Evolutionary conservation across 1,140 invertebrate genomes (phyloP).

Genomic region (Lasaia peninsularis): DNA sequence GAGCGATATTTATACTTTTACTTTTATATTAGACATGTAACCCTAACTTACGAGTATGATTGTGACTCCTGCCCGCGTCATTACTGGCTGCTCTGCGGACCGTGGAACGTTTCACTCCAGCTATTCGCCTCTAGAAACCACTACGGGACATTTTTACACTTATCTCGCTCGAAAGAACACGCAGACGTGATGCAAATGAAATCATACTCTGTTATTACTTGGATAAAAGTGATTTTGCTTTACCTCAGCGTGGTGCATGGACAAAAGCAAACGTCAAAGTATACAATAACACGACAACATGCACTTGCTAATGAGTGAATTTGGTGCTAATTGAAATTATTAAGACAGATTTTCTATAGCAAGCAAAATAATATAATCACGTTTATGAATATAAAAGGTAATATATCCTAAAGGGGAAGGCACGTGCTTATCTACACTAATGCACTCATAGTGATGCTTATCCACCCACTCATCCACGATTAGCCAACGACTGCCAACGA

Average conservation of each 20-base stretch:
- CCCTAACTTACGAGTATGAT: neutral
- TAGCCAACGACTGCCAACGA: too few relatives aligned
- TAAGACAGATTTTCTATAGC: neutral
- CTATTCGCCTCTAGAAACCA: conserved; percentile 64
- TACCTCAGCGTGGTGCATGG: neutral
- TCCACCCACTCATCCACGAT: too few relatives aligned
- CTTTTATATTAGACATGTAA: neutral
- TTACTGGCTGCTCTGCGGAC: conserved; percentile 36
- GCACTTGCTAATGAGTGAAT: neutral
- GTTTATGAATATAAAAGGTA: too few relatives aligned
- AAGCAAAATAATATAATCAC: too few relatives aligned
- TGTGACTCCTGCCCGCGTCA: conserved; percentile 18
- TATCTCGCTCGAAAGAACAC: conserved; percentile 50
- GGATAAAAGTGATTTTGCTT: conserved; percentile 57
- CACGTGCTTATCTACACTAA: too few relatives aligned
- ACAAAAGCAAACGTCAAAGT: neutral
- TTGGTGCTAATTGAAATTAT: neutral
- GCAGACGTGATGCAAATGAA: conserved; percentile 29
- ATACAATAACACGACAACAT: neutral
- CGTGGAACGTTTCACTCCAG: conserved; percentile 69
- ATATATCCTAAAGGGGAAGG: too few relatives aligned
- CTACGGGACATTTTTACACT: conserved; percentile 60
- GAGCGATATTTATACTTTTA: too few relatives aligned
- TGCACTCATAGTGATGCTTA: too few relatives aligned
- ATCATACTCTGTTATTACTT: conserved; percentile 37